phyloP scores from a whole-genome alignment of 2,888 invertebrate species.

The Orthosia cruda region DNA sequence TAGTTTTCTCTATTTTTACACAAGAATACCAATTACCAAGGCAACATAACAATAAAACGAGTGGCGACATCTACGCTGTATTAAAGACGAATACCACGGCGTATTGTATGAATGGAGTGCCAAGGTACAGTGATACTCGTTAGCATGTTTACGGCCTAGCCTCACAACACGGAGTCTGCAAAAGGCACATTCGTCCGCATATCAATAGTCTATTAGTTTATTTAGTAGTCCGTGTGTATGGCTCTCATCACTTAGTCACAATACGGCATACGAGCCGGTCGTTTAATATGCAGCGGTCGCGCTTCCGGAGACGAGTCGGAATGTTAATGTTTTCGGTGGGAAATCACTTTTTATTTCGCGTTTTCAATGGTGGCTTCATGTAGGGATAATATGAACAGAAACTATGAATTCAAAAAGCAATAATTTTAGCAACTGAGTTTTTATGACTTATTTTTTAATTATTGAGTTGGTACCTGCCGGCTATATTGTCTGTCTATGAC shows the following conservation, averaged over 20 bases:
- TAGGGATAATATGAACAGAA: background rate
- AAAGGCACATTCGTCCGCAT: background rate
- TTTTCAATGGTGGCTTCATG: slow-evolving; percentile 13
- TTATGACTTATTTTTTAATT: background rate
- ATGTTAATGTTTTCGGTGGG: slow-evolving; percentile 77
- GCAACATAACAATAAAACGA: slow-evolving; percentile 28
- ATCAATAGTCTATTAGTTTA: slow-evolving; percentile 38
- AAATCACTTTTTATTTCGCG: slow-evolving; percentile 64
- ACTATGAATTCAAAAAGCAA: slow-evolving; percentile 2
- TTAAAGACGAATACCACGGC: background rate
- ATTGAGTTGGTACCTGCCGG: background rate
- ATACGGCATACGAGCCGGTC: slow-evolving; percentile 48
- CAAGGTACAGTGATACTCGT: background rate
- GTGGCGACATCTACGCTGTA: background rate
- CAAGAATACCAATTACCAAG: slow-evolving; percentile 41
- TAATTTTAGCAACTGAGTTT: background rate
- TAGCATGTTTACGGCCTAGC: background rate
- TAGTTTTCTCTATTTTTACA: slow-evolving; percentile 8
- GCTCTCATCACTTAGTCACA: slow-evolving; percentile 66
- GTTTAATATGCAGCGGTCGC: slow-evolving; percentile 75
- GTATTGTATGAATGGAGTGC: slow-evolving; percentile 25
- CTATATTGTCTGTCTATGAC: background rate
- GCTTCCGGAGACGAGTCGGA: slow-evolving; percentile 78
- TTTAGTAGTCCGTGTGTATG: slow-evolving; percentile 34
- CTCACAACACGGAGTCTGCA: background rate